Conservation (phyloP, 92 coral and sea anemone genomes). For the Plumapathes pennacea region DNA sequence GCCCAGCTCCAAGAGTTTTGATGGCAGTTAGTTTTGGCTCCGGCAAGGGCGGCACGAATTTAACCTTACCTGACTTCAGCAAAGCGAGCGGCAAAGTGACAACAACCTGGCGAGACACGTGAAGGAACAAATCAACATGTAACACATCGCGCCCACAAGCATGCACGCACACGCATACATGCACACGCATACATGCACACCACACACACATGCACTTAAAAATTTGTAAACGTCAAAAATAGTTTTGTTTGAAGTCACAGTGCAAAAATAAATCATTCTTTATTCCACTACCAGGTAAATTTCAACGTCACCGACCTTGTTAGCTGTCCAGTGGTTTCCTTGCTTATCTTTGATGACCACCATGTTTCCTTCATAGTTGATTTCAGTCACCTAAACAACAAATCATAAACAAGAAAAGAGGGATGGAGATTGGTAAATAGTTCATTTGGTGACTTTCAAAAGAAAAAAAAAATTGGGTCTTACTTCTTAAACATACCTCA, state of each 20-base stretch:
- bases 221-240: too few species aligned
- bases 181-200: too few species aligned
- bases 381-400: slow-evolving; percentile 55
- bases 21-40: slow-evolving; percentile 62
- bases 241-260: too few species aligned
- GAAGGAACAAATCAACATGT: not conserved
- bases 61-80: slow-evolving; percentile 69
- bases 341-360: slow-evolving; percentile 51
- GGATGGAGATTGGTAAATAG: too few species aligned
- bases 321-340: slow-evolving; percentile 59
- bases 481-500: slow-evolving; percentile 35
- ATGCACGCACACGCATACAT: too few species aligned
- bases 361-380: slow-evolving; percentile 57
- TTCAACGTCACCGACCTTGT: slow-evolving; percentile 76
- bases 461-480: not conserved
- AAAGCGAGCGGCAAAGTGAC: slow-evolving; percentile 87
- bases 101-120: slow-evolving; percentile 58
- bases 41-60: slow-evolving; percentile 82
- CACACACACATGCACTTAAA: too few species aligned
- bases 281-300: too few species aligned
- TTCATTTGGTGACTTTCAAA: not conserved
- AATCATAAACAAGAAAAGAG: too few species aligned
- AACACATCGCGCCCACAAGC: too few species aligned
- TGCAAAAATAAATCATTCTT: too few species aligned
- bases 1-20: slow-evolving; percentile 90